phyloP scores from a whole-genome alignment of 2,888 invertebrate genomes.

The Stenurella melanura region DNA sequence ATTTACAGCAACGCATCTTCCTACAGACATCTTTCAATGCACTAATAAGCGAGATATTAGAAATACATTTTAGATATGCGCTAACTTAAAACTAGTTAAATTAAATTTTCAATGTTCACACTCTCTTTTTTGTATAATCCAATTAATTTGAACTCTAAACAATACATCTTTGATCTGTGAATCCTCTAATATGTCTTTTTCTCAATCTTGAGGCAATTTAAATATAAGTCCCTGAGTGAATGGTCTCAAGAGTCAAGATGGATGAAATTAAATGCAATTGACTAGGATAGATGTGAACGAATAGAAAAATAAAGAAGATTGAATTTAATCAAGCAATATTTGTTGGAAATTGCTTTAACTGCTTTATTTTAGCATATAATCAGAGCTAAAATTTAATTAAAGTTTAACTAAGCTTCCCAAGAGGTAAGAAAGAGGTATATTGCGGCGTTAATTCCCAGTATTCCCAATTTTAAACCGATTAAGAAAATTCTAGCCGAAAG shows the following conservation, averaged over 20 bases:
- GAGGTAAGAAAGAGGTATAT: conserved; percentile 68
- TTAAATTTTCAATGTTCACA: too few species aligned
- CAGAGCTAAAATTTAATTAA: conserved; percentile 72
- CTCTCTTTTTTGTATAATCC: not conserved
- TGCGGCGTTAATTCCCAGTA: conserved; percentile 68
- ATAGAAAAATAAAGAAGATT: conserved; percentile 68
- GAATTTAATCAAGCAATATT: conserved; percentile 72
- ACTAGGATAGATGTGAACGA: conserved; percentile 44
- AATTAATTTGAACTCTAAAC: not conserved
- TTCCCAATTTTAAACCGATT: conserved; percentile 73
- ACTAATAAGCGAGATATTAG: too few species aligned
- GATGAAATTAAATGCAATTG: conserved; percentile 38
- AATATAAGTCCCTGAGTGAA: conserved; percentile 30
- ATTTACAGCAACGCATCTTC: too few species aligned
- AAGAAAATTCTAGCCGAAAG: conserved; percentile 70
- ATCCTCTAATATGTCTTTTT: conserved; percentile 1
- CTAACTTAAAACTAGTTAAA: too few species aligned
- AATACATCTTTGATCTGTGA: not conserved
- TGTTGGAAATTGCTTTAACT: conserved; percentile 69
- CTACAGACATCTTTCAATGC: too few species aligned
- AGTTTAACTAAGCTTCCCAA: conserved; percentile 68
- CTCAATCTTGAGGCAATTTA: conserved; percentile 28
- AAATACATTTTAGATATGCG: too few species aligned
- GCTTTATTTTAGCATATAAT: conserved; percentile 71
- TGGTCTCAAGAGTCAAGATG: conserved; percentile 22